Conservation (phyloP, 2,888 invertebrate species). For the Drosophila sordidula region DNA sequence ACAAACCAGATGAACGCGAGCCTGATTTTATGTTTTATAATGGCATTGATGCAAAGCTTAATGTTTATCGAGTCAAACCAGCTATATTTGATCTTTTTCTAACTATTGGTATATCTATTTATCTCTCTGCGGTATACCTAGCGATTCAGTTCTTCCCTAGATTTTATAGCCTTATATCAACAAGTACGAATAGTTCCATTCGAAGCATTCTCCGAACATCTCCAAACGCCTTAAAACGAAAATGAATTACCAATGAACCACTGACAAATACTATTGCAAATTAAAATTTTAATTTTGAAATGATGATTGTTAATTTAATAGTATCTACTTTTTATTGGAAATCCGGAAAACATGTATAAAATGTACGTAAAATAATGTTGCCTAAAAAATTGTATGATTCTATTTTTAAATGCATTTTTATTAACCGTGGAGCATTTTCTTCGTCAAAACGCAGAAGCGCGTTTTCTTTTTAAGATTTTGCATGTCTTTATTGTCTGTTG, state of each 20-base stretch:
- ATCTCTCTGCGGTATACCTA: slow-evolving; percentile 94
- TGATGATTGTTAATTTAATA: not conserved
- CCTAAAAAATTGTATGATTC: not conserved
- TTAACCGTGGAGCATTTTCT: no score
- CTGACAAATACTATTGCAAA: slow-evolving; percentile 29
- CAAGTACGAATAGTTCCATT: slow-evolving; percentile 44
- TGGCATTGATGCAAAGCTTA: slow-evolving; percentile 91
- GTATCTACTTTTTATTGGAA: slow-evolving; percentile 6
- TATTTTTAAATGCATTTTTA: no score
- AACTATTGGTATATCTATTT: slow-evolving; percentile 93
- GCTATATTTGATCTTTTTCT: slow-evolving; percentile 98
- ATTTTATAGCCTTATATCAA: slow-evolving; percentile 88
- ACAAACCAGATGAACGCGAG: slow-evolving; percentile 93
- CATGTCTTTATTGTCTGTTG: no score
- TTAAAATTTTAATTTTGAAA: slow-evolving; percentile 30
- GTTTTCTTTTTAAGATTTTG: no score
- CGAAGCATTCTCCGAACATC: slow-evolving; percentile 20
- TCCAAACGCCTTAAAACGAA: slow-evolving; percentile 36
- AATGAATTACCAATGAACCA: slow-evolving; percentile 26
- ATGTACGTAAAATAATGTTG: not conserved
- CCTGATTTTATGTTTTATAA: slow-evolving; percentile 97
- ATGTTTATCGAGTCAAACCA: slow-evolving; percentile 98
- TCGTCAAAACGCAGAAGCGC: no score
- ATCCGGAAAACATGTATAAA: not conserved
- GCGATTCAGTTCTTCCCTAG: slow-evolving; percentile 90